Evolutionary conservation across 1,140 invertebrate genomes (phyloP).

Genomic region (Chelonus insularis): DNA sequence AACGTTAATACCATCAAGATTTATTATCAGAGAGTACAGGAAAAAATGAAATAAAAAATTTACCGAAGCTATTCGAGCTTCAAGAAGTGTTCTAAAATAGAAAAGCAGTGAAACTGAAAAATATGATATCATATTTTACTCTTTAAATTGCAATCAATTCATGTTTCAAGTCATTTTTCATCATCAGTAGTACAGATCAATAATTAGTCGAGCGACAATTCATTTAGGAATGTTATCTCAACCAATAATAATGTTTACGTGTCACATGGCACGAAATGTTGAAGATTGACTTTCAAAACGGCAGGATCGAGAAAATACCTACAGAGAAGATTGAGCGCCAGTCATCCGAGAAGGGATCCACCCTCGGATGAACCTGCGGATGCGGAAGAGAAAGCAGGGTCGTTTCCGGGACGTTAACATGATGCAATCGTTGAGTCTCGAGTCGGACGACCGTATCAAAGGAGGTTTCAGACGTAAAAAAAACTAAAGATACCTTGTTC

Average conservation of each 20-base stretch:
- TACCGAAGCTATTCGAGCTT: not conserved
- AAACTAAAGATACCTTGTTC: not conserved
- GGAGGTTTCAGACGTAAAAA: not conserved
- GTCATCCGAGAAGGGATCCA: constrained; percentile 1
- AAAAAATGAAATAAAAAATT: not conserved
- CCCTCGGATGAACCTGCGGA: not conserved
- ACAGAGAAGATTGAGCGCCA: constrained; percentile 6
- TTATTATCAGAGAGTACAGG: not conserved
- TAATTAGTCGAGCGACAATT: too few relatives aligned
- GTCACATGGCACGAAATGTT: not conserved
- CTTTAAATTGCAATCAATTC: too few relatives aligned
- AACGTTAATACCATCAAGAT: not conserved
- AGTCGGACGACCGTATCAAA: constrained; percentile 2
- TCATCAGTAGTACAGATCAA: too few relatives aligned
- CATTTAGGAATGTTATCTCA: too few relatives aligned
- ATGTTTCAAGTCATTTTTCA: too few relatives aligned
- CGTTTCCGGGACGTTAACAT: constrained; percentile 12
- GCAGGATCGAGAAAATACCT: constrained; percentile 12
- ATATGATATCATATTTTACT: too few relatives aligned
- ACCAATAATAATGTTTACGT: too few relatives aligned
- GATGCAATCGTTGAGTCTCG: constrained; percentile 13
- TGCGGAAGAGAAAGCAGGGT: constrained; percentile 7
- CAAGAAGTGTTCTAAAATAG: not conserved
- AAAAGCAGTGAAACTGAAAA: not conserved
- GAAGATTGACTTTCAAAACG: constrained; percentile 4